These are phyloP conservation scores for Eulithis prunata DNA, from an alignment of 2,888 invertebrate species.

Conservation along the genomic window DNA sequence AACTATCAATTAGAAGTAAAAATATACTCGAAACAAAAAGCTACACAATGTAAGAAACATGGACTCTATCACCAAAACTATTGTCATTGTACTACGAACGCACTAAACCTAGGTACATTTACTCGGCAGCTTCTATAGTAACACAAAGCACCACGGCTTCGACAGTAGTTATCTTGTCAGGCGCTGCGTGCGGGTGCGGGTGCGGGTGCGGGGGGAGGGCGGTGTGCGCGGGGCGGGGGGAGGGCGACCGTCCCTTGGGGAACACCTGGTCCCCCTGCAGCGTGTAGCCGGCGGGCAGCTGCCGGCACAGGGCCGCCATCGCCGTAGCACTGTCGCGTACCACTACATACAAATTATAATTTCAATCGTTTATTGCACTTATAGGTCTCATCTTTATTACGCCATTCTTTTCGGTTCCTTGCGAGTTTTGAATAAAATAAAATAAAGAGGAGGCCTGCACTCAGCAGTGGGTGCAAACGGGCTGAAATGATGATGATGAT, in stretches of 20 bases:
- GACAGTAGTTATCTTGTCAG: neutral
- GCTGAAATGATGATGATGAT: no score
- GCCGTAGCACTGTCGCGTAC: constrained; percentile 73
- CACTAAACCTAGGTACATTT: neutral
- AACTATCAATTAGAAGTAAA: no score
- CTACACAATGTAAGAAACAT: neutral
- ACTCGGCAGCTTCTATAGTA: constrained; percentile 5
- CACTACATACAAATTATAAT: constrained; percentile 44
- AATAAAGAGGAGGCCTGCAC: no score
- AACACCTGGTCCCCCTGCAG: constrained; percentile 55
- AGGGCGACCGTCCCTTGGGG: constrained; percentile 54
- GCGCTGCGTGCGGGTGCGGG: neutral
- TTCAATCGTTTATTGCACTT: no score
- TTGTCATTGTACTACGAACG: neutral
- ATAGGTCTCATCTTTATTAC: no score
- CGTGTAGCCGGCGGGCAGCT: constrained; percentile 48
- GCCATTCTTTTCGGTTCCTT: no score
- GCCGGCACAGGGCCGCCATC: constrained; percentile 70
- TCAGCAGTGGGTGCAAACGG: no score
- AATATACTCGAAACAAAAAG: no score
- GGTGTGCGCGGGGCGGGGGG: constrained; percentile 49
- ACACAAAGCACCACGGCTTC: neutral
- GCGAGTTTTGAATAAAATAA: no score
- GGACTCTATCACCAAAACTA: neutral
- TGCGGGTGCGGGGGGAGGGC: constrained; percentile 26